A percentile compares a stretch with the other conserved stretches of the same genome.
Evolutionary conservation across 2,113 vertebrate genomes (phyloP).

Genomic region (Solea senegalensis): DNA sequence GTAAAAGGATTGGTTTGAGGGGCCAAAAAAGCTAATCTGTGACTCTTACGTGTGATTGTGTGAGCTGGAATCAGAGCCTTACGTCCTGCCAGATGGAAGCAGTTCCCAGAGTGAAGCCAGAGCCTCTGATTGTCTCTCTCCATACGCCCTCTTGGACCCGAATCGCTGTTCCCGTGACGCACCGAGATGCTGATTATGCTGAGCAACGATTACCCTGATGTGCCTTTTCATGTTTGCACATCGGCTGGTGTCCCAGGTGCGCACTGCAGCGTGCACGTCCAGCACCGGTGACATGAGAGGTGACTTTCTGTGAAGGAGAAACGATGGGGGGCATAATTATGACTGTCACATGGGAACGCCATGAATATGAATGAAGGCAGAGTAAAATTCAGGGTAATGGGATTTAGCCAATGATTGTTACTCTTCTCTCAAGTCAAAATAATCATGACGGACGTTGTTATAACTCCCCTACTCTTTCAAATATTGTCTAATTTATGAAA

Average conservation of each 20-base stretch:
- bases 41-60: conserved; percentile 55
- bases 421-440: not conserved
- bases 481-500: not conserved
- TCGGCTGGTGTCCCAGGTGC: conserved; percentile 38
- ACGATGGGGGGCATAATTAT: conserved; percentile 13
- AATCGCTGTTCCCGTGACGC: conserved; percentile 39
- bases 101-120: conserved; percentile 43
- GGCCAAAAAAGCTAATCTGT: not conserved
- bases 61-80: conserved; percentile 34
- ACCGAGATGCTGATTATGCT: conserved; percentile 55
- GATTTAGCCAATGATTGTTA: not conserved
- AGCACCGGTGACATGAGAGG: conserved; percentile 35
- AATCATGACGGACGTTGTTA: not conserved
- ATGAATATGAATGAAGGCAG: conserved; percentile 31
- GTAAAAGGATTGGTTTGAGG: conserved; percentile 12
- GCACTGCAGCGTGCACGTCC: conserved; percentile 14
- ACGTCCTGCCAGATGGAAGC: conserved; percentile 53
- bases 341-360: conserved; percentile 29
- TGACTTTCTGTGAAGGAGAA: conserved; percentile 34
- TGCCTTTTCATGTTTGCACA: conserved; percentile 68
- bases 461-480: not conserved
- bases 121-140: conserved; percentile 43
- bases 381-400: conserved; percentile 1
- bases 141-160: conserved; percentile 23
- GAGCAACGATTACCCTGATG: conserved; percentile 65